phyloP scores from a whole-genome alignment of 2,797 vertebrate genomes.

The Nothura maculosa region DNA sequence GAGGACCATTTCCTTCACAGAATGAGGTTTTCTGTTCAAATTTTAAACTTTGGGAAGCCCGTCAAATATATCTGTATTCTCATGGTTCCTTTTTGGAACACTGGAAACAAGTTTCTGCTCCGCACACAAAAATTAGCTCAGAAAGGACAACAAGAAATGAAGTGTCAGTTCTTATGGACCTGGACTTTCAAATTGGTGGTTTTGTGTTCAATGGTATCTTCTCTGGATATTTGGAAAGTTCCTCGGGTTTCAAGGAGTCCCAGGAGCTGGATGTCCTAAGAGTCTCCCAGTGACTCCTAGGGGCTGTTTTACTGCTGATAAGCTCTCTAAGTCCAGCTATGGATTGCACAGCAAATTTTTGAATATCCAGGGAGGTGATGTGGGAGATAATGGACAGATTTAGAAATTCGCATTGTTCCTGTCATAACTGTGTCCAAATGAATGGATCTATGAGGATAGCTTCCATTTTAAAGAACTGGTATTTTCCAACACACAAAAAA shows the following conservation, averaged over 20 bases:
- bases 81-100: not conserved
- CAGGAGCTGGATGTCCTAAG: not conserved
- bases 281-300: not conserved
- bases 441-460: not conserved
- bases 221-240: not conserved
- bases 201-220: not conserved
- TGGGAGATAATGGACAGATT: not conserved
- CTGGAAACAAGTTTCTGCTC: not conserved
- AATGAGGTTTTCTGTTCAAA: not conserved
- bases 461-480: not conserved
- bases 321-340: not conserved
- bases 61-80: not conserved
- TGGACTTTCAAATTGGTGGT: not conserved
- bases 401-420: not conserved
- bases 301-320: not conserved
- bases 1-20: not conserved
- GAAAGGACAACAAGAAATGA: not conserved
- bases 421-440: not conserved
- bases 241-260: not conserved
- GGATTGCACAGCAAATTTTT: not conserved
- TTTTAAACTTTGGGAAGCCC: not conserved
- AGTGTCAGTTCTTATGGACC: not conserved
- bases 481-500: conserved; percentile 28
- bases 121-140: not conserved
- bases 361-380: not conserved